Evolutionary conservation across 2,797 vertebrate species (phyloP).

Genomic region (Hipposideros larvatus): DNA sequence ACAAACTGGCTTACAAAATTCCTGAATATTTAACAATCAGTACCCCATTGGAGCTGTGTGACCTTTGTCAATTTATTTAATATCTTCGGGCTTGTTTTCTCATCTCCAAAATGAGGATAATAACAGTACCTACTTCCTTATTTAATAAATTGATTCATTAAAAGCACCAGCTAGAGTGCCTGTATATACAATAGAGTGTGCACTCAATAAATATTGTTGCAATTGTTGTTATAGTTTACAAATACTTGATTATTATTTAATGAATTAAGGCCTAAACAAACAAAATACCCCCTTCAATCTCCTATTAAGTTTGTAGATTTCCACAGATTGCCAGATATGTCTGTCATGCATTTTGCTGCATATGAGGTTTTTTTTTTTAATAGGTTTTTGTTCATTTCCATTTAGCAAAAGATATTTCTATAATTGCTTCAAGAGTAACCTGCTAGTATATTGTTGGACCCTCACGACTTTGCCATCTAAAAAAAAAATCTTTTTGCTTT

Average conservation of each 20-base stretch:
- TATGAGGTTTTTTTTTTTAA: neutral
- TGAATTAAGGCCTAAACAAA: neutral
- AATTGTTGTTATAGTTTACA: neutral
- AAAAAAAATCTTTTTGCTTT: conserved; percentile 11
- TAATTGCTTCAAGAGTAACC: neutral
- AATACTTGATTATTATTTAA: neutral
- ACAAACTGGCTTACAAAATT: neutral
- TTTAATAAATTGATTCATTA: neutral
- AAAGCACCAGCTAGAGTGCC: neutral
- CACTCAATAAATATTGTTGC: neutral
- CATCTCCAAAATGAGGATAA: neutral
- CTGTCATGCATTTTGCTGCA: neutral
- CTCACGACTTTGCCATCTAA: neutral
- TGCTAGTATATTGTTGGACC: neutral
- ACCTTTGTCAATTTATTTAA: neutral
- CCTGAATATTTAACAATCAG: neutral
- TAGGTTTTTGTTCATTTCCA: neutral
- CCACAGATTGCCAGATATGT: neutral
- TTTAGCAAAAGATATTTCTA: neutral
- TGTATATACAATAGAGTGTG: accelerated
- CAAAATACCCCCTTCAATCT: neutral
- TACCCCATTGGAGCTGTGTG: too few species aligned
- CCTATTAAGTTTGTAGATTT: too few species aligned
- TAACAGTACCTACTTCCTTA: neutral
- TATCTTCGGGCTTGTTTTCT: neutral